phyloP scores from a whole-genome alignment of 2,888 invertebrate species.

The Cephus runcator region DNA sequence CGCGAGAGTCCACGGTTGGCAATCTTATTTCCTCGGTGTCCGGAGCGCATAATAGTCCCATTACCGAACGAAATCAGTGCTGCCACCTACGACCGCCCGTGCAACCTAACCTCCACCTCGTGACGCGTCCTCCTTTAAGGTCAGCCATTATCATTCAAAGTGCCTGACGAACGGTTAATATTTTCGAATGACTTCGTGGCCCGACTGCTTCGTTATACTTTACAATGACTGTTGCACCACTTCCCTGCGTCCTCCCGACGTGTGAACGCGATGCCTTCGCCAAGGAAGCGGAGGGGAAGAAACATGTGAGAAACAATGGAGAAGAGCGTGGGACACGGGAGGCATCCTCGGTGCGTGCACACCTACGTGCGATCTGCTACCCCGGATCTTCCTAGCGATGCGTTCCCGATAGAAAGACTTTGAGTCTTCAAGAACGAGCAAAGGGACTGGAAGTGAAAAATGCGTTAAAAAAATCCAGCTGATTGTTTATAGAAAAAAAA shows the following conservation, averaged over 20 bases:
- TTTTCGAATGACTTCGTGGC: not conserved
- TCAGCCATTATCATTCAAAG: not conserved
- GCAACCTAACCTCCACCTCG: not conserved
- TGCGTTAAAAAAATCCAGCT: not conserved
- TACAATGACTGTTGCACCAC: not conserved
- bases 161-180: not conserved
- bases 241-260: not conserved
- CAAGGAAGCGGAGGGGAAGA: not conserved
- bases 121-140: not conserved
- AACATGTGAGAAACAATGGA: constrained; percentile 40
- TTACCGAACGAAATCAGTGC: not conserved
- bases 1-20: not conserved
- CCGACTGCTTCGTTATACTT: not conserved
- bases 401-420: not conserved
- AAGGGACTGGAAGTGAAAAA: not conserved
- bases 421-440: not conserved
- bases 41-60: not conserved
- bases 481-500: not conserved
- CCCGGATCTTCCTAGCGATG: not conserved
- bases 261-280: not conserved
- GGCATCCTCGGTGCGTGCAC: constrained; percentile 42
- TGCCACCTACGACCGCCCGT: not conserved
- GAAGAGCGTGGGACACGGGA: constrained; percentile 53
- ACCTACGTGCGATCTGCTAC: not conserved
- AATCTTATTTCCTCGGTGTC: not conserved